Base-by-base conservation (phyloP, 2,888 invertebrate species). In the Leptinotarsa peninsularis region DNA sequence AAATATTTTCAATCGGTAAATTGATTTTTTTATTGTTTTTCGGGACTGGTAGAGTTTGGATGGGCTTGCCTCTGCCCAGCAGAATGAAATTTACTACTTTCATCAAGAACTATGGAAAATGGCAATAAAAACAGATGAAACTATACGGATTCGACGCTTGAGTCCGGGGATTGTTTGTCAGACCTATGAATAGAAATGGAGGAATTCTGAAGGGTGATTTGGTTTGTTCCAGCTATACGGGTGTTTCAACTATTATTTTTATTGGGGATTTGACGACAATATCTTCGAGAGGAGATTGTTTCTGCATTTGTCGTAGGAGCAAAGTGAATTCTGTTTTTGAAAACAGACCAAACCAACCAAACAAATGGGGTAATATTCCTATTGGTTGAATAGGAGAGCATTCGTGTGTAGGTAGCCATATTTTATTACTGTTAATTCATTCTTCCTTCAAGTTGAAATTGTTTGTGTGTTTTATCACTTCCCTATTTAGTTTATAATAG, bases 1-100 rank as follows among this genome's bases (percentile, higher is more conserved):
- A 82, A 86, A 85, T 85, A 83, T 82, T 83, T 83, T 84, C 83
- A 85, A 84, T 84, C 84, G 79, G 78, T 78, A 85, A 82, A 86
- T 86, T 85, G 86, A 86, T 84, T 84, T 84, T 83, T 83, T 81
- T 83, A 17, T 82, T 82, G 43, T 33, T 74, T 80, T 80, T 76
- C 73, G 67, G 74, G 73, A 49, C 68, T 73, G 76, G 73, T 75
- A 76, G 80, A 75, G 72, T 81, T 79, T 66, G 74, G 76, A 79
- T 78, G 75, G 74, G 68, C 66, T 63, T 71, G 58, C 66, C 60
- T 71, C 73, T 71, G 77, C 75, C 78, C 72, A 76, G 66, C 76
- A 73, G 71, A 77, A 81, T 78, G 80, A 80, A 78, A 81, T 80
- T 80, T 77, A 78, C 75, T 80, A 78, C 77, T 80, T 81, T 80